phyloP scores from a whole-genome alignment of 2,113 vertebrate species.

The Megaceryle torquata region DNA sequence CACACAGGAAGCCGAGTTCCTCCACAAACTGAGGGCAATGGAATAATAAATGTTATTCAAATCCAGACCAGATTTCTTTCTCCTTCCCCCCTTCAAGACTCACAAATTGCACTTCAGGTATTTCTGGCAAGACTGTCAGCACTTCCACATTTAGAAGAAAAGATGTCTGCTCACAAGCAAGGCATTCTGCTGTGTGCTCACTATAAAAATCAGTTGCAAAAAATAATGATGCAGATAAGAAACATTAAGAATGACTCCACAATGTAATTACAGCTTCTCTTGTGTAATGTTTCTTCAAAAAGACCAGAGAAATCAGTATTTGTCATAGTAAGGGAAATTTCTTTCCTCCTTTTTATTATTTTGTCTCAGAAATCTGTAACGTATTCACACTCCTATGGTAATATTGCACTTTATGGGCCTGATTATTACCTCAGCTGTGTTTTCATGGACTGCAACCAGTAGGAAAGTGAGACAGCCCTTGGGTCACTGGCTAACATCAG shows the following conservation, averaged over 20 bases:
- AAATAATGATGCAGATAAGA: background rate
- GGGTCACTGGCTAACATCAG: background rate
- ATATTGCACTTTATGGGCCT: background rate
- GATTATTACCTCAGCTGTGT: background rate
- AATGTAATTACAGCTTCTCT: background rate
- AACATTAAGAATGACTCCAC: background rate
- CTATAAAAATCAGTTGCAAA: background rate
- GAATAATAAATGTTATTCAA: background rate
- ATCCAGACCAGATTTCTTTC: background rate
- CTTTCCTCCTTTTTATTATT: background rate
- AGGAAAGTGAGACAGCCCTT: background rate
- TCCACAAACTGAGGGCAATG: background rate
- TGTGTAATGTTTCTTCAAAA: slow-evolving; percentile 3
- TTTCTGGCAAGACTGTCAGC: background rate
- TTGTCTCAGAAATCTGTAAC: background rate
- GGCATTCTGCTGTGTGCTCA: background rate
- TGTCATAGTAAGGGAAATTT: background rate
- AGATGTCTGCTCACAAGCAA: background rate
- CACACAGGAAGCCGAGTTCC: background rate
- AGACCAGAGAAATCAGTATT: background rate
- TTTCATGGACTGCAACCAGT: background rate
- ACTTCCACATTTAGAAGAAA: background rate
- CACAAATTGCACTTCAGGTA: slow-evolving; percentile 22
- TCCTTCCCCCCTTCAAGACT: background rate
- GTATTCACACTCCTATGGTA: background rate